Percentiles rank a stretch among this genome's conserved stretches.
Conservation (phyloP, 2,888 invertebrate species). For the Zygaena filipendulae region DNA sequence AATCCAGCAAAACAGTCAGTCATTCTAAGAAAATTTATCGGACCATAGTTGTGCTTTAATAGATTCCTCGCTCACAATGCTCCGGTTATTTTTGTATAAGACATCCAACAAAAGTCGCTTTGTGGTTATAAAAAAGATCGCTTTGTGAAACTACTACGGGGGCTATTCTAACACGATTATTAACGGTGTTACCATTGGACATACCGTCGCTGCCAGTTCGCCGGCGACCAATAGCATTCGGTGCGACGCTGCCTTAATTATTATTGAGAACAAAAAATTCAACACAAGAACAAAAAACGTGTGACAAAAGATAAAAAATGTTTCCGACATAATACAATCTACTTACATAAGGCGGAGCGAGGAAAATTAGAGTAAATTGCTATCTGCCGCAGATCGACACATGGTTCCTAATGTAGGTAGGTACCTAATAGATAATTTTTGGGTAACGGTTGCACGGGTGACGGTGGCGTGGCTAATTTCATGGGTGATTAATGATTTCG, state of each 20-base stretch:
- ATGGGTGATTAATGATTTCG: constrained; percentile 20
- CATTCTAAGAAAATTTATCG: constrained; percentile 28
- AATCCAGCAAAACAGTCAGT: constrained; percentile 26
- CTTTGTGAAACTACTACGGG: constrained; percentile 30
- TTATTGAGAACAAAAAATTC: constrained; percentile 30
- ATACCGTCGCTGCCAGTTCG: constrained; percentile 25
- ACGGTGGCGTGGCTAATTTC: constrained; percentile 19
- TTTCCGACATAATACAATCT: constrained; percentile 21
- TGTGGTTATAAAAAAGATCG: constrained; percentile 29
- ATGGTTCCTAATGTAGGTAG: constrained; percentile 18
- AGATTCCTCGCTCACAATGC: constrained; percentile 43
- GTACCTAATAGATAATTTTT: constrained; percentile 13
- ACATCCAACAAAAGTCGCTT: constrained; percentile 27
- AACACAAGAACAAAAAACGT: constrained; percentile 30
- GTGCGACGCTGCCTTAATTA: constrained; percentile 35
- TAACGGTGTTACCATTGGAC: constrained; percentile 33
- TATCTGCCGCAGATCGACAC: constrained; percentile 23
- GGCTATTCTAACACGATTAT: constrained; percentile 39
- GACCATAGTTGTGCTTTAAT: constrained; percentile 30
- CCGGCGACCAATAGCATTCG: constrained; percentile 34
- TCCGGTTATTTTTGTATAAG: constrained; percentile 35
- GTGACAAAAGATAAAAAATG: constrained; percentile 24
- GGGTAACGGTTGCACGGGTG: constrained; percentile 1
- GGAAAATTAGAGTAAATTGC: constrained; percentile 50
- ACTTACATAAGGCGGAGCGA: constrained; percentile 34